Percentiles rank a stretch among this genome's conserved stretches.
Evolutionary conservation across 37 sponge, comb jelly and placozoan species (phyloP).

Genomic region (Chondrosia reniformis): DNA sequence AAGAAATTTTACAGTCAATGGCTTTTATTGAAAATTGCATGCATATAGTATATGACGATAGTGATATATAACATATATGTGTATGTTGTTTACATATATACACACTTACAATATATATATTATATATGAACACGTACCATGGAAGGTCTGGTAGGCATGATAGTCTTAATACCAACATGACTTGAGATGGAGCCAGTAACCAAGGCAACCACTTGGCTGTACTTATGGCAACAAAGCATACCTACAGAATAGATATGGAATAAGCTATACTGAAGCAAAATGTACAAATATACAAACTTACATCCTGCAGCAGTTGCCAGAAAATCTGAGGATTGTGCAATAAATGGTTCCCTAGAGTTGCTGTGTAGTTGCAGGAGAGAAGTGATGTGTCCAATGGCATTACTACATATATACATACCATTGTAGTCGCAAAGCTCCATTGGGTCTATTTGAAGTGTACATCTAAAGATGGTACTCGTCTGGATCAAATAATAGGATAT

Average conservation of each 20-base stretch:
- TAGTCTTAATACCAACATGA: constrained; percentile 41
- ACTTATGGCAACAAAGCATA: constrained; percentile 20
- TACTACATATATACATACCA: constrained; percentile 11
- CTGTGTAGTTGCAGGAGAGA: constrained; percentile 1
- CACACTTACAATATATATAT: neutral
- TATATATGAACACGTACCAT: constrained; percentile 10
- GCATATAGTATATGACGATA: no score
- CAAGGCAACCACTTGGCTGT: constrained; percentile 43
- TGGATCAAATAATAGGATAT: neutral
- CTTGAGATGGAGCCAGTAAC: constrained; percentile 29
- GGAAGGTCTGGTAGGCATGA: constrained; percentile 33
- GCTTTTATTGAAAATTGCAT: no score
- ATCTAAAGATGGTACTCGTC: constrained; percentile 16
- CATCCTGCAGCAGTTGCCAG: constrained; percentile 46
- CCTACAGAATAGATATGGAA: no score
- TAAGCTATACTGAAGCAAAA: neutral
- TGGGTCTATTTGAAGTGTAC: constrained; percentile 29
- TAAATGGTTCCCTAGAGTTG: constrained; percentile 25
- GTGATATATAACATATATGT: no score
- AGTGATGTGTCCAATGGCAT: neutral
- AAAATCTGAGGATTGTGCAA: constrained; percentile 31
- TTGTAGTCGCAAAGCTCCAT: constrained; percentile 15
- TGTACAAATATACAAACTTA: neutral
- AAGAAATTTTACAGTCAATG: no score
- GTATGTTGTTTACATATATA: neutral